A percentile compares a stretch with the other conserved stretches of the same genome.
These are phyloP conservation scores for Eriosoma lanigerum DNA, from an alignment of 1,140 invertebrate genomes.

Conservation along the genomic window DNA sequence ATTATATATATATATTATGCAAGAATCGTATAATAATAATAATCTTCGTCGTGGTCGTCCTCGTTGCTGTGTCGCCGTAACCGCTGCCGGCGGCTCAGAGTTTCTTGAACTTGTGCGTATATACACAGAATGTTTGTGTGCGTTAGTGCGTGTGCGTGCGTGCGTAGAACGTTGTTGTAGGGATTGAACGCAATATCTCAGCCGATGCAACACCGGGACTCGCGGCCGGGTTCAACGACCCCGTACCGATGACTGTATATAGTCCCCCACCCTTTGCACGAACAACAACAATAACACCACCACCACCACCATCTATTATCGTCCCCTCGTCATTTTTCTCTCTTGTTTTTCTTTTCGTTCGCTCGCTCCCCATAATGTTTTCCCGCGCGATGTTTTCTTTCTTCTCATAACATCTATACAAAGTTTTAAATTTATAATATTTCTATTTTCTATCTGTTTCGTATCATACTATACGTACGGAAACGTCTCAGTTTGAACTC, in stretches of 20 bases:
- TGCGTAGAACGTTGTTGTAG: constrained; percentile 24
- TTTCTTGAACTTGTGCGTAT: constrained; percentile 50
- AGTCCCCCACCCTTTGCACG: constrained; percentile 9
- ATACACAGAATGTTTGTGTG: constrained; percentile 45
- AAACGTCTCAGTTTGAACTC: no score
- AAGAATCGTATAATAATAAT: not conserved
- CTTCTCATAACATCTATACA: no score
- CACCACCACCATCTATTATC: not conserved
- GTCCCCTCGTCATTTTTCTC: constrained; percentile 21
- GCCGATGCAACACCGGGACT: constrained; percentile 50
- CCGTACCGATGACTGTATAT: constrained; percentile 35
- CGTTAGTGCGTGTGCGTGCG: constrained; percentile 2
- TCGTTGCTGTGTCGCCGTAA: constrained; percentile 9
- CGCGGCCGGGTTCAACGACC: constrained; percentile 31
- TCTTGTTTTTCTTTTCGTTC: constrained; percentile 4
- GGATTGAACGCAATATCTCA: constrained; percentile 49
- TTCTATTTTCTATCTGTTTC: no score
- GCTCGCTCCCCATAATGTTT: not conserved
- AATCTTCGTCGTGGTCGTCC: constrained; percentile 22
- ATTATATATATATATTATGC: no score
- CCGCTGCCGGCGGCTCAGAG: constrained; percentile 9
- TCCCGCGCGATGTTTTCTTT: no score
- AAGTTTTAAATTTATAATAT: no score
- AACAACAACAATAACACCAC: not conserved
- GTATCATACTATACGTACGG: no score